Conservation (phyloP, 1,140 invertebrate species). For the Tachypleus tridentatus region DNA sequence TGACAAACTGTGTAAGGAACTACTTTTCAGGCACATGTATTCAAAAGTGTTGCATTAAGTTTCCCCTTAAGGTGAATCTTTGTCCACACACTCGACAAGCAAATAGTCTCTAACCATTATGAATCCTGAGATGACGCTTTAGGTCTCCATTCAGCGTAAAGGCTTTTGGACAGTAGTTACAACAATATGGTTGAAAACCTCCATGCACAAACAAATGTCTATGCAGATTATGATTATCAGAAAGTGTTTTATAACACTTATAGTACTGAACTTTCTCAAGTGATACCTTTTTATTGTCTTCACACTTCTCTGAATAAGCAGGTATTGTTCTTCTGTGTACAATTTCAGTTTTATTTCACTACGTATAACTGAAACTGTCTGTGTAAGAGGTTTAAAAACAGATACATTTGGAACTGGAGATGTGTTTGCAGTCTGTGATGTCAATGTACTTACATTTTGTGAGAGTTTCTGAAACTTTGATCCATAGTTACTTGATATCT, state of each 20-base stretch:
- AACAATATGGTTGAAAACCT: constrained; percentile 10
- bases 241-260: constrained; percentile 15
- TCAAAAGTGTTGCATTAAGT: constrained; percentile 18
- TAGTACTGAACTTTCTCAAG: constrained; percentile 8
- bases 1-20: constrained; percentile 16
- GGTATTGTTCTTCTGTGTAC: constrained; percentile 14
- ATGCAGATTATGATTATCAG: constrained; percentile 14
- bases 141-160: constrained; percentile 36
- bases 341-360: constrained; percentile 17
- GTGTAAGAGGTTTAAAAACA: no score
- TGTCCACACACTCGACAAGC: constrained; percentile 33
- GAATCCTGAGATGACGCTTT: constrained; percentile 33
- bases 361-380: constrained; percentile 5
- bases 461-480: no score
- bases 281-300: constrained; percentile 10
- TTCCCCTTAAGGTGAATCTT: constrained; percentile 27
- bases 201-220: constrained; percentile 16
- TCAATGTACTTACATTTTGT: no score
- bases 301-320: constrained; percentile 12
- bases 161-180: constrained; percentile 26
- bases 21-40: constrained; percentile 16
- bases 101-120: constrained; percentile 37
- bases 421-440: no score
- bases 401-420: no score
- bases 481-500: no score